Evolutionary conservation across 2,888 invertebrate species (phyloP).

Genomic region (Urechis unicinctus): DNA sequence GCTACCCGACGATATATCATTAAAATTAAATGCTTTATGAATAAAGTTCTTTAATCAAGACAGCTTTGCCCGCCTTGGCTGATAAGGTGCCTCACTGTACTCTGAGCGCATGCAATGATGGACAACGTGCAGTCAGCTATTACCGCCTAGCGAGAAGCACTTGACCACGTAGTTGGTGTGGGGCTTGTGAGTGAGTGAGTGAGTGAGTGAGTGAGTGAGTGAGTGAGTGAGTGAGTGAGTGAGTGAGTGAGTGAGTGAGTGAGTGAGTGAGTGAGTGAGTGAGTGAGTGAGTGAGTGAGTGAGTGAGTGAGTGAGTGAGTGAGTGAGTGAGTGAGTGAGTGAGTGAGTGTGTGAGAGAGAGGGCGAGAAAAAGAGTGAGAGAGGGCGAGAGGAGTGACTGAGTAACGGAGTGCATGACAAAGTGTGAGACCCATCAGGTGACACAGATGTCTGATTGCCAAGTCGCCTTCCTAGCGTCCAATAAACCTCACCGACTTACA

Average conservation of each 20-base stretch:
- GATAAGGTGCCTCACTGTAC: too few species aligned
- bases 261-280: constrained; percentile 12
- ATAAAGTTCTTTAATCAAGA: too few species aligned
- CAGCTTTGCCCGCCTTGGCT: too few species aligned
- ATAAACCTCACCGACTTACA: too few species aligned
- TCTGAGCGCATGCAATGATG: too few species aligned
- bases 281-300: constrained; percentile 6
- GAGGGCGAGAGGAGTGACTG: constrained; percentile 7
- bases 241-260: constrained; percentile 8
- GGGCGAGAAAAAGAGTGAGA: constrained; percentile 10
- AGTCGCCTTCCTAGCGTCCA: too few species aligned
- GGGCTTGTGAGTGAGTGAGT: constrained; percentile 12
- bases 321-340: constrained; percentile 11
- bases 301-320: constrained; percentile 10
- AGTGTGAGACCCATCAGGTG: constrained; percentile 2
- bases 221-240: constrained; percentile 8
- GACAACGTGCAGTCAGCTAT: too few species aligned
- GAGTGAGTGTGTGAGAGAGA: constrained; percentile 13
- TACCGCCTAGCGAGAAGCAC: too few species aligned
- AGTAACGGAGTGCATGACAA: constrained; percentile 7
- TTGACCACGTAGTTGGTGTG: too few species aligned
- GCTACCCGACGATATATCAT: too few species aligned
- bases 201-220: constrained; percentile 12
- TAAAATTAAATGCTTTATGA: too few species aligned
- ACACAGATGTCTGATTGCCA: too few species aligned